A percentile compares a stretch with the other conserved stretches of the same genome.
phyloP scores from a whole-genome alignment of 1,140 invertebrate genomes.

The Hetaerina americana region DNA sequence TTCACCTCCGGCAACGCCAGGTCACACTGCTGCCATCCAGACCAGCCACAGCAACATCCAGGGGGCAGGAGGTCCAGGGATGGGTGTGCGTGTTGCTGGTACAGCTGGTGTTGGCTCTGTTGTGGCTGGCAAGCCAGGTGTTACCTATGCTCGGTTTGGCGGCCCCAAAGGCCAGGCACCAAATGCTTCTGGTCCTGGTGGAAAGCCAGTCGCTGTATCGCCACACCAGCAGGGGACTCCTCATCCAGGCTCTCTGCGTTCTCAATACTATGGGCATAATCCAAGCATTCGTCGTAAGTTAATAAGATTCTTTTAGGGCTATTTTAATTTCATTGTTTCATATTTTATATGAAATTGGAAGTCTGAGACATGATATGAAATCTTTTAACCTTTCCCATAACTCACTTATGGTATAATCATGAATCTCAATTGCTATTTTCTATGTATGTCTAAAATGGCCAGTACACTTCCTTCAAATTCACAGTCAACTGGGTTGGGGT shows the following conservation, averaged over 20 bases:
- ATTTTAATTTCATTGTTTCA: background rate
- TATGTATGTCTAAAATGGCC: too few species aligned
- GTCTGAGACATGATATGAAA: too few species aligned
- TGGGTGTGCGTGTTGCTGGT: background rate
- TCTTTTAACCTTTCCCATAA: too few species aligned
- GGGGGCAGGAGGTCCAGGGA: background rate
- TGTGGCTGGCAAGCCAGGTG: background rate
- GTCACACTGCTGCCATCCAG: background rate
- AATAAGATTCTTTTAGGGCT: slow-evolving; percentile 6
- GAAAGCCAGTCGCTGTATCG: background rate
- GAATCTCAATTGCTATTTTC: too few species aligned
- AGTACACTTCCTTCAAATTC: too few species aligned
- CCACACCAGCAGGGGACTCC: slow-evolving; percentile 1
- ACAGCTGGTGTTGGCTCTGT: background rate
- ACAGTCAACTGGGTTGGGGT: too few species aligned
- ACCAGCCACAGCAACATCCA: background rate
- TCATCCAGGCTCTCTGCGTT: slow-evolving; percentile 27
- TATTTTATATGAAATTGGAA: slow-evolving; percentile 8
- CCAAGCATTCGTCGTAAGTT: slow-evolving; percentile 60
- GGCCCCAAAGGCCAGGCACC: background rate
- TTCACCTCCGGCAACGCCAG: background rate
- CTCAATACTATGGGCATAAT: slow-evolving; percentile 74
- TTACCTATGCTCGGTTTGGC: background rate
- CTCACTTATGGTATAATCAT: too few species aligned
- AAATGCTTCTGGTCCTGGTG: background rate